Conservation (phyloP, 2,113 vertebrate genomes). For the Rattus rattus region DNA sequence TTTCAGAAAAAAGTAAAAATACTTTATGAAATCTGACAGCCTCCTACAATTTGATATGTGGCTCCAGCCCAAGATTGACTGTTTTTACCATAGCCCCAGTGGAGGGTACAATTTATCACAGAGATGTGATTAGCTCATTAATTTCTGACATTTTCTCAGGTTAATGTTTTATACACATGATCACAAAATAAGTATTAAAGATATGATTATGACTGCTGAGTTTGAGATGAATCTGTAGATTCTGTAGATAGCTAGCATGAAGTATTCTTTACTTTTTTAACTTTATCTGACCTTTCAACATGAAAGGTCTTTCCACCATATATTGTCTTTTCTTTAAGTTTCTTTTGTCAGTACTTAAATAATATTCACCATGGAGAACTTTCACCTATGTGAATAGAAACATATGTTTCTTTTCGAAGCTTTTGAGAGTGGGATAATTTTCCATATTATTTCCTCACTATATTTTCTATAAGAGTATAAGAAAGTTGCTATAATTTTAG, state of each 20-base stretch:
- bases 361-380: neutral
- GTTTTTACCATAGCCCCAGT: neutral
- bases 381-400: too few relatives aligned
- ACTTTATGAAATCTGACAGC: constrained; percentile 25
- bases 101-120: neutral
- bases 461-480: neutral
- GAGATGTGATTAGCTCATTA: neutral
- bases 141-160: constrained; percentile 20
- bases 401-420: neutral
- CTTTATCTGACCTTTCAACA: neutral
- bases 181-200: neutral
- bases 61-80: constrained; percentile 13
- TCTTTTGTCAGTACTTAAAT: neutral
- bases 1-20: constrained; percentile 23
- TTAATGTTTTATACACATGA: neutral
- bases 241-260: neutral
- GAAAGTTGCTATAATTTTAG: neutral
- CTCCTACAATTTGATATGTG: constrained; percentile 34
- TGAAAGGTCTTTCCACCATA: neutral
- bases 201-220: neutral
- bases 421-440: neutral
- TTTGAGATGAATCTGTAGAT: neutral
- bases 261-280: neutral
- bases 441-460: neutral
- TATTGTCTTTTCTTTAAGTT: neutral